Evolutionary conservation across 2,113 vertebrate genomes (phyloP), one percentile per base, ranked within the genome.

Genomic region (Rutilus rutilus): DNA sequence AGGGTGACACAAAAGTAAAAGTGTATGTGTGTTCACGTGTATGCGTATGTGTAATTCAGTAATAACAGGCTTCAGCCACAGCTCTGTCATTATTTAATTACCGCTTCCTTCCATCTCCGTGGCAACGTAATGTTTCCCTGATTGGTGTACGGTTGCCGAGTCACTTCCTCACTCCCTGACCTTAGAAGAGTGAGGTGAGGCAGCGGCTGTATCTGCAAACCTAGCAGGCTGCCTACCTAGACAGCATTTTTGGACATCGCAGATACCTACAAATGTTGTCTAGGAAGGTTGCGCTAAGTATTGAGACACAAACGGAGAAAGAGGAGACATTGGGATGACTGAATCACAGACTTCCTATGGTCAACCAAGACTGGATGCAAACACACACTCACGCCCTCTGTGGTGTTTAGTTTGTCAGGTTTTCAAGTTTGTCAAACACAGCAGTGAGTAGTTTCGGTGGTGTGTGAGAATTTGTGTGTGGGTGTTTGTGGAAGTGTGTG

Each of bases 1-100:
- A 45, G 92, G 92, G 90, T 91, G 90, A 45, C 76, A 89, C 39
- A 62, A 6, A 57, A 79, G 78, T 85, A 86, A 90, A 90, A 87
- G 85, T 87, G 45, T 86, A 80, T 86, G 21, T 79, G 23, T 69
- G 76, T 85, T 64, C 52, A 45, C 36, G 69, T 79, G 77, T 45
- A 78, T 78, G 86, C 52, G 79, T 88, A 69, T 78, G 59, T 78
- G 86, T 82, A 82, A 67, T 45, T 81, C 11, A 36, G 80, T 87
- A 60, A 86, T 87, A 80, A 81, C 65, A 60, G 87, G 84, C 62
- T 88, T 76, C 75, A 33, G 75, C 47, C 60, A 25, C 88, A 82
- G 74, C 82, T 77, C 42, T 87, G 62, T 87, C 30, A 83, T 90
- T 85, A 86, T 88, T 84, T 78, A 42, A 84, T 86, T 83, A 82